Percentiles rank a stretch among this genome's conserved stretches.
Evolutionary conservation across 1,140 invertebrate genomes (phyloP).

Genomic region (Heliconius himera): DNA sequence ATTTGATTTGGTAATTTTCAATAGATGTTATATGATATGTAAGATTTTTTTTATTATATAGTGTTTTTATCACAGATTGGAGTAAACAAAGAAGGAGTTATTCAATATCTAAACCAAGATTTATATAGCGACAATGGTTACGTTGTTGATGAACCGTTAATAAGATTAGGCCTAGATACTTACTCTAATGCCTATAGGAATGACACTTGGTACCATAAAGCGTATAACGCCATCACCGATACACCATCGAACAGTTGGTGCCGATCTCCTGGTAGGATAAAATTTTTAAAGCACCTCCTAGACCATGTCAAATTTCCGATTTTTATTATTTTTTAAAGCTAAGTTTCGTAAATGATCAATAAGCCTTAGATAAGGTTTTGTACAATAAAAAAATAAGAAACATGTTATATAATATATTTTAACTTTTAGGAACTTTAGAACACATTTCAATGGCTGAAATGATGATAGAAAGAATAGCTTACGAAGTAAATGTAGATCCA

Average conservation of each 20-base stretch:
- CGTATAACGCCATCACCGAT: conserved; percentile 83
- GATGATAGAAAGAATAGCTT: conserved; percentile 92
- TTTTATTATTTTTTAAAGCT: no score
- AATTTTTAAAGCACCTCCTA: no score
- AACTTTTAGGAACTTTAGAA: conserved; percentile 83
- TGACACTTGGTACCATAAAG: conserved; percentile 81
- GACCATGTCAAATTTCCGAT: no score
- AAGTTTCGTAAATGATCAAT: no score
- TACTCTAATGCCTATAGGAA: conserved; percentile 82
- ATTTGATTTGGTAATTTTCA: no score
- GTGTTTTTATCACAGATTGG: conserved; percentile 68
- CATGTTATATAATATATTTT: not conserved
- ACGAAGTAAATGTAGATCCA: conserved; percentile 85
- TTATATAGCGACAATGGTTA: conserved; percentile 85
- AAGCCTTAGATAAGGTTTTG: not conserved
- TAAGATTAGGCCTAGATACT: conserved; percentile 28
- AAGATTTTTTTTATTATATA: no score
- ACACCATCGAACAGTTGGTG: conserved; percentile 84
- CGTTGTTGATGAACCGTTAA: conserved; percentile 80
- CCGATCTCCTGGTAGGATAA: conserved; percentile 82
- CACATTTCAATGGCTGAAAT: conserved; percentile 86
- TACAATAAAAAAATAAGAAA: no score
- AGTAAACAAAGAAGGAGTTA: conserved; percentile 83
- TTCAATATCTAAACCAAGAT: conserved; percentile 83
- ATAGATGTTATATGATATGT: no score